These are phyloP conservation scores for Ornithoptera alexandrae DNA, from an alignment of 2,888 invertebrate genomes.

Conservation along the genomic window DNA sequence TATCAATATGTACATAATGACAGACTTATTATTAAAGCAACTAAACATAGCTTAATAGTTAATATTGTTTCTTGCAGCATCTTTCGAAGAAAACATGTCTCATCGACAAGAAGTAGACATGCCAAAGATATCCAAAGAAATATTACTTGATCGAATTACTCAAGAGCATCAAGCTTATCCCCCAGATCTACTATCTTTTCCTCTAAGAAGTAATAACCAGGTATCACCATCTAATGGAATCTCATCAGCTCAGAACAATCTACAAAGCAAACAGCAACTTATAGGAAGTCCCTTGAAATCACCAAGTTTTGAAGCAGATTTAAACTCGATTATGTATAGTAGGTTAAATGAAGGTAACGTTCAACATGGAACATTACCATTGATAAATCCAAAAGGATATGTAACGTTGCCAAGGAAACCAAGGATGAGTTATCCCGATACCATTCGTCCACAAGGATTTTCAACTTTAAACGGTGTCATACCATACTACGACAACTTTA, in stretches of 20 bases:
- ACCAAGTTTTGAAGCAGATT: conserved; percentile 58
- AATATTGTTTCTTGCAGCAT: conserved; percentile 58
- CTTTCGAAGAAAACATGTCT: conserved; percentile 78
- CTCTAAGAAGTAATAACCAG: conserved; percentile 71
- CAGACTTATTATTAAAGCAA: background rate
- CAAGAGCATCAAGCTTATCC: conserved; percentile 84
- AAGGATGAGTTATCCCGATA: conserved; percentile 82
- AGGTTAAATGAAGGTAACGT: conserved; percentile 83
- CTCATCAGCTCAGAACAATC: conserved; percentile 40
- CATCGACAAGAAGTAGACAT: conserved; percentile 81
- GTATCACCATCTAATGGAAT: conserved; percentile 74
- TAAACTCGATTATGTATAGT: conserved; percentile 55
- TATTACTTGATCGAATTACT: conserved; percentile 65
- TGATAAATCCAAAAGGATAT: conserved; percentile 86
- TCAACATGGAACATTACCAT: conserved; percentile 76
- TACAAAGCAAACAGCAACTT: conserved; percentile 35
- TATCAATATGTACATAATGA: no score
- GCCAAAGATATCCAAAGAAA: conserved; percentile 75
- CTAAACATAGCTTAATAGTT: conserved; percentile 2
- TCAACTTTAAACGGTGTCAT: conserved; percentile 72
- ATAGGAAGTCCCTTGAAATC: conserved; percentile 64
- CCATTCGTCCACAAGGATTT: conserved; percentile 68
- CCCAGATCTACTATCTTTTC: conserved; percentile 90
- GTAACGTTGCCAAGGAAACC: conserved; percentile 93
- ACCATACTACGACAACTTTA: conserved; percentile 88